Evolutionary conservation across 1,140 invertebrate genomes (phyloP).

Genomic region (Drosophila jambulina): DNA sequence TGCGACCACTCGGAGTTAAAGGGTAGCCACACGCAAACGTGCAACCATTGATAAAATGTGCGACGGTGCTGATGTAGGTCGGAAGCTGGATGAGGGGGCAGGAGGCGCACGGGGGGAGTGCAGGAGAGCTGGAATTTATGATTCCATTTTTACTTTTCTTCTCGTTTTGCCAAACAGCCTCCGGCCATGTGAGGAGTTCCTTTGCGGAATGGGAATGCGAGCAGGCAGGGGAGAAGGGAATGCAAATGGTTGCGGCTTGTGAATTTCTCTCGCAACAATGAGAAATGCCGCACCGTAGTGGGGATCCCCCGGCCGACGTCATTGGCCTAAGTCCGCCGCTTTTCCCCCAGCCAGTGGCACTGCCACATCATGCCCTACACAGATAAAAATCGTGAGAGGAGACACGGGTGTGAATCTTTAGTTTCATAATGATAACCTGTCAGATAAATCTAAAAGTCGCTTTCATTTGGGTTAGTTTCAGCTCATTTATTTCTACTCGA

Average conservation of each 20-base stretch:
- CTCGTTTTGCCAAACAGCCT: slow-evolving; percentile 46
- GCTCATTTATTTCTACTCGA: neutral
- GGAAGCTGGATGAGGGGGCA: slow-evolving; percentile 8
- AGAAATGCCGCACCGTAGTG: slow-evolving; percentile 23
- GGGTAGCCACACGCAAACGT: slow-evolving; percentile 54
- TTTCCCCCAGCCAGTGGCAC: neutral
- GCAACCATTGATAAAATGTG: slow-evolving; percentile 65
- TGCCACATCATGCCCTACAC: neutral
- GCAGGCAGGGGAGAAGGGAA: slow-evolving; percentile 12
- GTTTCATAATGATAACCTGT: neutral
- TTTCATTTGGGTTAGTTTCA: neutral
- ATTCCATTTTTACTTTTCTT: slow-evolving; percentile 65
- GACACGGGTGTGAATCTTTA: neutral
- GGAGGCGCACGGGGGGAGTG: neutral
- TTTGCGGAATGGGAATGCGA: slow-evolving; percentile 34
- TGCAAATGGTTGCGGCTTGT: slow-evolving; percentile 50
- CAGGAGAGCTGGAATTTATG: slow-evolving; percentile 56
- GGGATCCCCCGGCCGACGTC: slow-evolving; percentile 21
- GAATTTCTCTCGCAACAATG: slow-evolving; percentile 50
- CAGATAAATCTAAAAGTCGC: too few species aligned
- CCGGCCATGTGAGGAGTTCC: slow-evolving; percentile 27
- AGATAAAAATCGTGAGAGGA: neutral
- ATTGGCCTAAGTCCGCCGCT: slow-evolving; percentile 29
- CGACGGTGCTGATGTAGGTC: slow-evolving; percentile 66
- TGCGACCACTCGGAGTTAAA: slow-evolving; percentile 17